These are phyloP conservation scores for Perizoma affinitatum DNA, from an alignment of 2,888 invertebrate genomes.

Conservation along the genomic window DNA sequence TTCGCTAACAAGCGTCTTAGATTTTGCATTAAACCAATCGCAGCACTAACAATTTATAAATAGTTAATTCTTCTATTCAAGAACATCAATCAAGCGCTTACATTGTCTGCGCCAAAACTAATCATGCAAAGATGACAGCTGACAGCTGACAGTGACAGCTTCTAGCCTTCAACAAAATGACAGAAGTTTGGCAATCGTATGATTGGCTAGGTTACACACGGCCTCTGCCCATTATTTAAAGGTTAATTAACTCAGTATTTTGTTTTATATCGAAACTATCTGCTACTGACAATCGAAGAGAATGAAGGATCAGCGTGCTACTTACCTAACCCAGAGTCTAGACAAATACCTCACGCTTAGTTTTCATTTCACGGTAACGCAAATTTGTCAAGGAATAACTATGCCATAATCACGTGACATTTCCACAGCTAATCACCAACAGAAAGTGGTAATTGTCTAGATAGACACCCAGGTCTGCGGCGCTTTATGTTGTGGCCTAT, in stretches of 20 bases:
- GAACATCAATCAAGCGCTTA: not conserved
- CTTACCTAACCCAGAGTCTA: no score
- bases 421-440: no score
- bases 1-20: not conserved
- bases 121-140: constrained; percentile 13
- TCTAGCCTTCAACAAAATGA: constrained; percentile 26
- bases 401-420: no score
- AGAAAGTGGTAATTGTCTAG: no score
- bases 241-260: not conserved
- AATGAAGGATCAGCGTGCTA: no score
- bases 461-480: no score
- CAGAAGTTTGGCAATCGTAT: constrained; percentile 16
- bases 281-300: no score
- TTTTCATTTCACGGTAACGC: no score
- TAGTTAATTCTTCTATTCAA: not conserved
- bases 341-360: no score
- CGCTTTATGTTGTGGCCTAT: no score
- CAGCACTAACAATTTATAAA: not conserved
- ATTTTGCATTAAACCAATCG: not conserved
- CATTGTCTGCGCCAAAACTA: constrained; percentile 9
- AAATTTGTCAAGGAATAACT: no score
- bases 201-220: constrained; percentile 14
- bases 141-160: constrained; percentile 32
- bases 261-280: no score
- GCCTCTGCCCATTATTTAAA: constrained; percentile 6